These are phyloP conservation scores for Delia radicum DNA, from an alignment of 1,140 invertebrate genomes.

Conservation along the genomic window DNA sequence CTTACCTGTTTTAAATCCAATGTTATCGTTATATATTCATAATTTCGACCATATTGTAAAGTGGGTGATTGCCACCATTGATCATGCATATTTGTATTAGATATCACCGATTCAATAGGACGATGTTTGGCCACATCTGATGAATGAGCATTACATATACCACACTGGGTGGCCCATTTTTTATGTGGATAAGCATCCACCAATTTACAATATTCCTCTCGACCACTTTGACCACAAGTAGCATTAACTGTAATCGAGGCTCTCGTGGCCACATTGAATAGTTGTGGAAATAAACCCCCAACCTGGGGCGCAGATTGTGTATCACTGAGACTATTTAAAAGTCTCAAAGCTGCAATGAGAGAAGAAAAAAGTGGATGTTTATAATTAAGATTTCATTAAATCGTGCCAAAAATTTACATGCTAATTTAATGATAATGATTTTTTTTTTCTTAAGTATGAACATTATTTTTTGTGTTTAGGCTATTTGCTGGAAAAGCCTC, in stretches of 20 bases:
- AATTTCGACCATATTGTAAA: conserved; percentile 76
- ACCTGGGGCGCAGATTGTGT: conserved; percentile 23
- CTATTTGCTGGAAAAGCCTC: neutral
- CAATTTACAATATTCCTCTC: conserved; percentile 79
- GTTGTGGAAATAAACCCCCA: conserved; percentile 73
- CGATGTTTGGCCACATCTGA: conserved; percentile 75
- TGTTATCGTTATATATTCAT: conserved; percentile 85
- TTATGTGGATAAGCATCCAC: conserved; percentile 53
- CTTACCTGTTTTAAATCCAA: conserved; percentile 90
- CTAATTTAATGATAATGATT: conserved; percentile 10
- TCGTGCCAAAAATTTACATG: conserved; percentile 2
- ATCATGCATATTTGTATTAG: conserved; percentile 63
- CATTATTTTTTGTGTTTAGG: neutral
- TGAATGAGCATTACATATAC: conserved; percentile 69
- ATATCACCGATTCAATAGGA: conserved; percentile 82
- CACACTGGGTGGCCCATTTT: conserved; percentile 60
- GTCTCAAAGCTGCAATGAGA: conserved; percentile 38
- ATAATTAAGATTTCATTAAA: conserved; percentile 5
- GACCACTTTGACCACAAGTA: conserved; percentile 80
- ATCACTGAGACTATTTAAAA: conserved; percentile 31
- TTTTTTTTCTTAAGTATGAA: too few species aligned
- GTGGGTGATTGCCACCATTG: conserved; percentile 96
- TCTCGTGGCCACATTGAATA: conserved; percentile 85
- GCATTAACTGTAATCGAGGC: conserved; percentile 82
- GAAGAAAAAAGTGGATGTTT: neutral